These are phyloP conservation scores for Ephydatia muelleri DNA, from an alignment of 37 sponge, comb jelly and placozoan genomes.

Conservation along the genomic window DNA sequence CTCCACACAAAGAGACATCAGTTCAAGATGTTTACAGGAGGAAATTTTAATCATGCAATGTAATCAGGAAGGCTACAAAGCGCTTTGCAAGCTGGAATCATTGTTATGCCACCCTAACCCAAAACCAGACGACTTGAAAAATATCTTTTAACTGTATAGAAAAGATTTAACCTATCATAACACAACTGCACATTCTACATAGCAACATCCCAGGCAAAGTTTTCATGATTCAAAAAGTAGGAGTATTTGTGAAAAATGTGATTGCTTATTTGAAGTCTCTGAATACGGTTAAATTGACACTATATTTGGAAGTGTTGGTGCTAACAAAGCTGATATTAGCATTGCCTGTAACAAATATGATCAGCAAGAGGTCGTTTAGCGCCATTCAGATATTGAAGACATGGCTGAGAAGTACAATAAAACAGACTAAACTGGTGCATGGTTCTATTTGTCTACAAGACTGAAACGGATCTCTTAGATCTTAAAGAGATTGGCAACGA, in stretches of 20 bases:
- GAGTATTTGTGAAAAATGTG: no score
- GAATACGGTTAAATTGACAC: no score
- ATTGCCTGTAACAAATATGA: slow-evolving; percentile 53
- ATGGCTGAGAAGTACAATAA: slow-evolving; percentile 47
- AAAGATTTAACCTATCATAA: slow-evolving; percentile 11
- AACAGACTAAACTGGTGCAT: slow-evolving; percentile 42
- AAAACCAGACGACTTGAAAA: not conserved
- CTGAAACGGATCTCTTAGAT: slow-evolving; percentile 22
- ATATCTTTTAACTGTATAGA: slow-evolving; percentile 22
- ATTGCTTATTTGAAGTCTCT: no score
- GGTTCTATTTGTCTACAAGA: slow-evolving; percentile 57
- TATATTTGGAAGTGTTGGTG: no score
- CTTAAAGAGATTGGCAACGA: slow-evolving; percentile 32
- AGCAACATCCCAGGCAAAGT: no score
- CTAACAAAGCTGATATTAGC: slow-evolving; percentile 42
- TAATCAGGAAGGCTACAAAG: slow-evolving; percentile 35
- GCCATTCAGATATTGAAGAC: slow-evolving; percentile 48
- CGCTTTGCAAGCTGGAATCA: slow-evolving; percentile 26
- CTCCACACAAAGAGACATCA: slow-evolving; percentile 30
- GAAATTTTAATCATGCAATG: slow-evolving; percentile 30
- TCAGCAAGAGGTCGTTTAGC: slow-evolving; percentile 52
- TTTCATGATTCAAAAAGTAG: no score
- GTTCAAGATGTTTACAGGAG: slow-evolving; percentile 25
- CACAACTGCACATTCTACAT: no score
- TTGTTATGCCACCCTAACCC: not conserved